These are phyloP conservation scores for Nylanderia fulva DNA, from an alignment of 1,140 invertebrate genomes.

Conservation along the genomic window DNA sequence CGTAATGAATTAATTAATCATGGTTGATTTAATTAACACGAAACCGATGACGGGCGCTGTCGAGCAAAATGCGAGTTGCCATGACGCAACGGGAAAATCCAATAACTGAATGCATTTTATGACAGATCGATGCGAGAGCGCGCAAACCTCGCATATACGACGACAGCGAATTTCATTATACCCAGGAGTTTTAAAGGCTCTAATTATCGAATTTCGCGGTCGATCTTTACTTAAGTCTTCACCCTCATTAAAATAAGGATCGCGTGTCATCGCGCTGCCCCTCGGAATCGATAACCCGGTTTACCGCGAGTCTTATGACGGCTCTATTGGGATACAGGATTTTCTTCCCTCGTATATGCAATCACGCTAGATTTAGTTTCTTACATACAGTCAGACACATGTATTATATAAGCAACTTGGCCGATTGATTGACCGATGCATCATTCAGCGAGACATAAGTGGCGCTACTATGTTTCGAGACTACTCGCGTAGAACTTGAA, in stretches of 20 bases:
- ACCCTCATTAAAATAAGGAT: slow-evolving; percentile 28
- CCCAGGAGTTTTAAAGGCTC: background rate
- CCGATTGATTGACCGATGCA: slow-evolving; percentile 71
- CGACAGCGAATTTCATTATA: slow-evolving; percentile 11
- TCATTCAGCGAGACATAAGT: slow-evolving; percentile 68
- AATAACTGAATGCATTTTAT: slow-evolving; percentile 58
- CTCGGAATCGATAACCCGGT: slow-evolving; percentile 44
- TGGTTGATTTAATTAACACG: slow-evolving; percentile 58
- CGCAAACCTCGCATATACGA: no score
- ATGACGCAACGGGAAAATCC: slow-evolving; percentile 31
- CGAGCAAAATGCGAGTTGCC: slow-evolving; percentile 33
- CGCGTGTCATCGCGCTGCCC: slow-evolving; percentile 3
- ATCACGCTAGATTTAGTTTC: background rate
- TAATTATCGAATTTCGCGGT: slow-evolving; percentile 12
- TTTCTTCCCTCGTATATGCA: slow-evolving; percentile 16
- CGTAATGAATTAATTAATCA: slow-evolving; percentile 60
- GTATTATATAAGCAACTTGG: background rate
- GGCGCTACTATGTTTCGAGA: slow-evolving; percentile 49
- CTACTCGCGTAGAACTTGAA: slow-evolving; percentile 44
- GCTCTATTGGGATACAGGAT: slow-evolving; percentile 8
- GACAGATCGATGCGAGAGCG: slow-evolving; percentile 23
- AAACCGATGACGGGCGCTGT: slow-evolving; percentile 35
- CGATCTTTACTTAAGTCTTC: background rate
- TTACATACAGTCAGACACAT: no score
- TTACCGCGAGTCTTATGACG: slow-evolving; percentile 10